Base-by-base conservation (phyloP, 2,888 invertebrate species). In the Lamellibrachia satsuma region DNA sequence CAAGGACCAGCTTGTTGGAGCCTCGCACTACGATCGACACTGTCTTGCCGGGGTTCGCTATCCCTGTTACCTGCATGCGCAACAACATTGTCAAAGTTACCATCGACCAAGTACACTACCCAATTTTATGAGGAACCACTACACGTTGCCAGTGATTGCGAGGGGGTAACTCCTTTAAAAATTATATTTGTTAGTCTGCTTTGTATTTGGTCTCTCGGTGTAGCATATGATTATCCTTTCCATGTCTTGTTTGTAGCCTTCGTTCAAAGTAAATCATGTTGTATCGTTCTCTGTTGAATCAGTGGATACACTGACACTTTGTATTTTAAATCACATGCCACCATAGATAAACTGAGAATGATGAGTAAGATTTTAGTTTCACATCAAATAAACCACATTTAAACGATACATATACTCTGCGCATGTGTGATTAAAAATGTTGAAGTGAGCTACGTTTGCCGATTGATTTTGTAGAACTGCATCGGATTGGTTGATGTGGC, bases 1-100 rank as follows among this genome's bases (percentile, higher is more conserved):
- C 98, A 93, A 99, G 97, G 94, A 99, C 98, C 95, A 99, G 97
- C 96, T 98, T 98, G 96, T 98, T 98, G 91, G 98, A 98, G 75
- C 98, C 98, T 95, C 99, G 98, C 94, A 99, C 98, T 94, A 99
- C 97, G 93, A 99, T 98, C 7, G 98, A 98, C 60, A 99, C 98
- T 0, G 99, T 99, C 95, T 98, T 98, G 11, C 99, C 99, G 93
- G 98, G 98, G 95, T 98, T 98, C 95, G 98, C 98, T 94, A 98
- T 98, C 90, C 99, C 99, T 0, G 98, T 98, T 94, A 98, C 97
- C 98, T 98, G 22, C 75, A 75, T 22, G 75, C n/a, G 55, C 75
- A 75, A 75, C 75, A 75, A 6, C 6, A 75, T 15, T 75, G 15
- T 75, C 75, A 75, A 75, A n/a, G 15, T 75, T 22, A 75, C 75